These are phyloP conservation scores for Saguinus imperator DNA, from an alignment of 2,113 vertebrate species.

Conservation along the genomic window DNA sequence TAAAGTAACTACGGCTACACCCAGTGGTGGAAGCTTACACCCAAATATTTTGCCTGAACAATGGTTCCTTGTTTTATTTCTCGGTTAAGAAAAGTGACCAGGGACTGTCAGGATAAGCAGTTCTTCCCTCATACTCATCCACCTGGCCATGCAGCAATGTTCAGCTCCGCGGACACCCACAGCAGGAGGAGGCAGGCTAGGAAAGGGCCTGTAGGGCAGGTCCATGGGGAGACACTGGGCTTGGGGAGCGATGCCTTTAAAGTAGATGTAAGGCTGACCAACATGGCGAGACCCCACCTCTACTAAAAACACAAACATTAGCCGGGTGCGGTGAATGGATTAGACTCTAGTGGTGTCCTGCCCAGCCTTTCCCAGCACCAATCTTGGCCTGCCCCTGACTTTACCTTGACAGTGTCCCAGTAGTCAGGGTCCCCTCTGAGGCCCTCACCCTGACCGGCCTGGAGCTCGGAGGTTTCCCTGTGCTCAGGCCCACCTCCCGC, in stretches of 20 bases:
- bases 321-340: no score
- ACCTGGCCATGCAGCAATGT: neutral
- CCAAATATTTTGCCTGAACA: neutral
- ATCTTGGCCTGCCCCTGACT: neutral
- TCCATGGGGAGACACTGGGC: neutral
- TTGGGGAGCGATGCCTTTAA: neutral
- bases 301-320: no score
- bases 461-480: neutral
- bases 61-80: neutral
- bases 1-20: neutral
- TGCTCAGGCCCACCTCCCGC: neutral
- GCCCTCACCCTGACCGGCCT: neutral
- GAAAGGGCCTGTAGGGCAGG: neutral
- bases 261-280: neutral
- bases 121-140: neutral
- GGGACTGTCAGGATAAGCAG: neutral
- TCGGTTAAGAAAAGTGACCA: neutral
- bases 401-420: neutral
- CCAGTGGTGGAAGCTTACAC: neutral
- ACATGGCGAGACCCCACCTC: no score
- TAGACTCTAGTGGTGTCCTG: neutral
- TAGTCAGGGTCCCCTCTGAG: neutral
- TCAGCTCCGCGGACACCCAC: neutral
- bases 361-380: neutral
- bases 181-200: neutral